phyloP scores from a whole-genome alignment of 1,140 invertebrate species.

The Zaprionus ornatus region DNA sequence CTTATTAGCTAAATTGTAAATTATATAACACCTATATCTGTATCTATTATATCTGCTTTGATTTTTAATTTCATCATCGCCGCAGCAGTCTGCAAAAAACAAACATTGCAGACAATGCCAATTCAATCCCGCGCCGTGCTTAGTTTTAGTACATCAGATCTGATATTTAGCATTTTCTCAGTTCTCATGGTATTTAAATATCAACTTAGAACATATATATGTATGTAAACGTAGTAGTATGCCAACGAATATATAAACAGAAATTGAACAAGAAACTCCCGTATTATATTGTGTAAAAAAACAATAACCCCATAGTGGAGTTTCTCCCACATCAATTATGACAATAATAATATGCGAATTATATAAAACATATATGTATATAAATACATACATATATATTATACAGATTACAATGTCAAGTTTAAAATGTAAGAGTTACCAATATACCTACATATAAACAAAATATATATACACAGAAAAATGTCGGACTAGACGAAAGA shows the following conservation, averaged over 20 bases:
- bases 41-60: conserved; percentile 35
- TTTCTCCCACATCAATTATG: conserved; percentile 79
- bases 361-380: conserved; percentile 1
- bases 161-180: conserved; percentile 61
- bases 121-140: conserved; percentile 33
- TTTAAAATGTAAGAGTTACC: conserved; percentile 63
- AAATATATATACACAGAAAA: conserved; percentile 5
- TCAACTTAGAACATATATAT: conserved; percentile 36
- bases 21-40: conserved; percentile 61
- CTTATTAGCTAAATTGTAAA: conserved; percentile 56
- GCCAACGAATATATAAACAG: conserved; percentile 61
- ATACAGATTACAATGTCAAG: conserved; percentile 50
- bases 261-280: conserved; percentile 37
- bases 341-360: conserved; percentile 78
- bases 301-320: conserved; percentile 72
- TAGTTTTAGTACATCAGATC: conserved; percentile 54
- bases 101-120: conserved; percentile 4
- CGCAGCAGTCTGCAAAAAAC: background rate
- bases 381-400: conserved; percentile 13
- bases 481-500: conserved; percentile 11
- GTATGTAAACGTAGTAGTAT: conserved; percentile 64
- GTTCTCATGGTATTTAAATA: conserved; percentile 43
- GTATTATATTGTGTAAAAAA: conserved; percentile 29
- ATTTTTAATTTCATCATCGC: background rate
- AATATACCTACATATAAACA: conserved; percentile 35